Conservation (phyloP, 2,113 vertebrate species). For the Malurus elegans region DNA sequence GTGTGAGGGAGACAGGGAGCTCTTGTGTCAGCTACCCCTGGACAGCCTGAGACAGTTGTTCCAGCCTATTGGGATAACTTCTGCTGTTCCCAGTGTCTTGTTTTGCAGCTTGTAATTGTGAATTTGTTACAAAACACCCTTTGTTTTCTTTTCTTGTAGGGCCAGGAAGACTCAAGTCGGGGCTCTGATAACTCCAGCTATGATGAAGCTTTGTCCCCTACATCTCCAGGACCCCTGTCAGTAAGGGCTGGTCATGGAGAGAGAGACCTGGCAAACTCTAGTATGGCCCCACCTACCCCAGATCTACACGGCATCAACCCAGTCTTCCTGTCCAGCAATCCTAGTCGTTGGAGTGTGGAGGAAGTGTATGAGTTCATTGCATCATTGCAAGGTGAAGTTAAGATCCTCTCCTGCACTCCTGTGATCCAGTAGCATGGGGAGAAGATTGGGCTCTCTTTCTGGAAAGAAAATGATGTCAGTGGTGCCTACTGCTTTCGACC, state of each 20-base stretch:
- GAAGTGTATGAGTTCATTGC: slow-evolving; percentile 96
- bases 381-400: slow-evolving; percentile 87
- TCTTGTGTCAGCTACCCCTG: not conserved
- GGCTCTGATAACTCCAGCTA: slow-evolving; percentile 92
- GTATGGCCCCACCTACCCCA: slow-evolving; percentile 76
- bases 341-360: slow-evolving; percentile 92
- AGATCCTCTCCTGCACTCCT: not conserved
- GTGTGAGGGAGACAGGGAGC: not conserved
- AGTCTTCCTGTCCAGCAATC: slow-evolving; percentile 87
- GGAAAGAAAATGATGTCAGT: not conserved
- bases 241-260: slow-evolving; percentile 83
- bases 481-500: not conserved
- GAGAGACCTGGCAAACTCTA: slow-evolving; percentile 75
- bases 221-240: slow-evolving; percentile 86
- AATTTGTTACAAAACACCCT: not conserved
- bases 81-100: not conserved
- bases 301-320: slow-evolving; percentile 85
- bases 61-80: not conserved
- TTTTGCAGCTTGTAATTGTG: not conserved
- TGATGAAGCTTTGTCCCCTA: slow-evolving; percentile 88
- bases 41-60: not conserved
- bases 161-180: slow-evolving; percentile 92
- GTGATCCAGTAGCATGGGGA: not conserved
- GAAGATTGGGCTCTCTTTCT: not conserved
- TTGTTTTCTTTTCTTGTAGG: slow-evolving; percentile 58